These are phyloP conservation scores for Eudemis profundana DNA, from an alignment of 2,888 invertebrate species.

Conservation along the genomic window DNA sequence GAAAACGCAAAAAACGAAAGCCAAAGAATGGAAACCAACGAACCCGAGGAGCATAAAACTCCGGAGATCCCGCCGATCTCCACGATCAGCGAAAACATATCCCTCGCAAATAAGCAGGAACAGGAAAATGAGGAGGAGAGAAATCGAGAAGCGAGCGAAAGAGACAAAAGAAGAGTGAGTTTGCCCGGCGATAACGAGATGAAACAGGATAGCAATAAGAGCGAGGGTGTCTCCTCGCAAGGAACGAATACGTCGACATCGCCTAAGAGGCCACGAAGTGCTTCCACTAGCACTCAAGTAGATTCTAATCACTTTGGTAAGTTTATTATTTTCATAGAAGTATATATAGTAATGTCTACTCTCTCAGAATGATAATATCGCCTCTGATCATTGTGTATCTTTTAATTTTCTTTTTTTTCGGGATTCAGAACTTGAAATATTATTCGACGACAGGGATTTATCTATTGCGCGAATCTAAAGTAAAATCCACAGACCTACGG, in stretches of 20 bases:
- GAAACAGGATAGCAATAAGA: constrained; percentile 75
- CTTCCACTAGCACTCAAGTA: constrained; percentile 93
- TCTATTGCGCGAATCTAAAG: too few relatives aligned
- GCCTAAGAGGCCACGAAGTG: constrained; percentile 91
- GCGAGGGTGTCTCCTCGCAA: constrained; percentile 70
- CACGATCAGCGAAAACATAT: constrained; percentile 90
- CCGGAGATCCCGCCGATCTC: constrained; percentile 89
- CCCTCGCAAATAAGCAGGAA: constrained; percentile 75
- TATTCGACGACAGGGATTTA: too few relatives aligned
- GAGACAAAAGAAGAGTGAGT: constrained; percentile 86
- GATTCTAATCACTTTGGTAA: constrained; percentile 94
- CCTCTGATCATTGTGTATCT: background rate
- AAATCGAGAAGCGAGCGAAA: constrained; percentile 70
- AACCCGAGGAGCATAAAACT: constrained; percentile 69
- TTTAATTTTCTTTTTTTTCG: too few relatives aligned
- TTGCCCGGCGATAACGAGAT: constrained; percentile 84
- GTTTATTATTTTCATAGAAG: constrained; percentile 47
- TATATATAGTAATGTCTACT: too few relatives aligned
- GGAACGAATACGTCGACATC: constrained; percentile 81
- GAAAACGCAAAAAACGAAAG: constrained; percentile 74
- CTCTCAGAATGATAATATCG: background rate
- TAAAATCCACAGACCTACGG: too few relatives aligned
- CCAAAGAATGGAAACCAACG: constrained; percentile 63
- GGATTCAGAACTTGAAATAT: too few relatives aligned
- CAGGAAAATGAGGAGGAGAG: constrained; percentile 70